These are phyloP conservation scores for Tragelaphus oryx DNA, from an alignment of 2,797 vertebrate genomes.

Conservation along the genomic window DNA sequence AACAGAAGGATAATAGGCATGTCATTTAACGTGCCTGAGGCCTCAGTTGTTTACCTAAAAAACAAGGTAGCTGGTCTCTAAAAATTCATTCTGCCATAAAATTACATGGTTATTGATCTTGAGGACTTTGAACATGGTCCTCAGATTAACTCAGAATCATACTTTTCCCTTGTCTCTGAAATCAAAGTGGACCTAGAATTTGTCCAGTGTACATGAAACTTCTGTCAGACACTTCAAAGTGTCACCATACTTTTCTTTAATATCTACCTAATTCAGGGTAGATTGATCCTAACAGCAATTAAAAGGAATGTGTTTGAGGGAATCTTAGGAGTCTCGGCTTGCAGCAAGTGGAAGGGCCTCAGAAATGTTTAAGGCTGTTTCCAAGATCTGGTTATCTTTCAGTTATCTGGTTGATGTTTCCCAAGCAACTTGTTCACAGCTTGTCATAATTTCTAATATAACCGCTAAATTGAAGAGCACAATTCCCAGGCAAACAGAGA, in stretches of 20 bases:
- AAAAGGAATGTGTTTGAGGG: neutral
- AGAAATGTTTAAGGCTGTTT: conserved; percentile 43
- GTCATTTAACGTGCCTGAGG: neutral
- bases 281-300: neutral
- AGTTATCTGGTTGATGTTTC: neutral
- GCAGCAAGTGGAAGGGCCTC: neutral
- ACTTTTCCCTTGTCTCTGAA: neutral
- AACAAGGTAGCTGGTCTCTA: neutral
- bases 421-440: neutral
- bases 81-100: neutral
- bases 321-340: neutral
- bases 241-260: neutral
- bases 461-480: neutral
- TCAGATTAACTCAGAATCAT: neutral
- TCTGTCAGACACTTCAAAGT: neutral
- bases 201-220: neutral
- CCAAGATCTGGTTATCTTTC: conserved; percentile 32
- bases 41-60: conserved; percentile 19
- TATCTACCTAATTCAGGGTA: neutral
- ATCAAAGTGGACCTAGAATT: neutral
- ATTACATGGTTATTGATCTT: neutral
- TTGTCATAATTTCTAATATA: conserved; percentile 2
- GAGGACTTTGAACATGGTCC: neutral
- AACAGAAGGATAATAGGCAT: neutral
- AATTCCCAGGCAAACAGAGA: neutral